A percentile compares a stretch with the other conserved stretches of the same genome.
Evolutionary conservation across 2,113 vertebrate genomes (phyloP).

Genomic region (Neogale vison): DNA sequence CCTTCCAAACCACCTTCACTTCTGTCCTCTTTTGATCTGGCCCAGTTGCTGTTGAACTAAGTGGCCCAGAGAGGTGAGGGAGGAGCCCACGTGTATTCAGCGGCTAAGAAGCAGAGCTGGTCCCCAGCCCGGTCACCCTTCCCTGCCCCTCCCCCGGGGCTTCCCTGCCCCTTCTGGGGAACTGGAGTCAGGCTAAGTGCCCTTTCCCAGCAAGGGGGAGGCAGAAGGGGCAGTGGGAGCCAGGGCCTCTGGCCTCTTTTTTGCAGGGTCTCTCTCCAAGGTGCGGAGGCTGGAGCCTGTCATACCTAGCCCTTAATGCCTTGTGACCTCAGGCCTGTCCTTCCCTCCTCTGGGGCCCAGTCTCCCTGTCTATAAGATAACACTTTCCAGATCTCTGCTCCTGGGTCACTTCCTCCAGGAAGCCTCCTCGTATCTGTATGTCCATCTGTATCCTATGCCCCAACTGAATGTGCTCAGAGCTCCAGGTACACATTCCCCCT

Average conservation of each 20-base stretch:
- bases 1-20: background rate
- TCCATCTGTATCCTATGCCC: background rate
- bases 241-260: background rate
- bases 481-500: accelerated
- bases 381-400: background rate
- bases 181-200: background rate
- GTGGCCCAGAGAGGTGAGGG: background rate
- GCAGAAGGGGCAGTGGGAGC: no score
- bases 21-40: background rate
- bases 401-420: background rate
- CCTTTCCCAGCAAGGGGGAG: background rate
- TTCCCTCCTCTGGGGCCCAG: background rate
- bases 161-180: background rate
- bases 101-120: background rate
- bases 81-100: background rate
- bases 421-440: background rate
- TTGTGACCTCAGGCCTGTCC: background rate
- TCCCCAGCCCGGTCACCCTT: background rate
- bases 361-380: background rate
- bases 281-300: background rate
- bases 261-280: background rate
- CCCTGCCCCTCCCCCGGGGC: background rate
- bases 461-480: background rate
- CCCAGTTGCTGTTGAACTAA: no score
- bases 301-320: background rate